Percentiles rank a stretch among this genome's conserved stretches.
Conservation (phyloP, 2,797 vertebrate genomes). For the Balearica regulorum region DNA sequence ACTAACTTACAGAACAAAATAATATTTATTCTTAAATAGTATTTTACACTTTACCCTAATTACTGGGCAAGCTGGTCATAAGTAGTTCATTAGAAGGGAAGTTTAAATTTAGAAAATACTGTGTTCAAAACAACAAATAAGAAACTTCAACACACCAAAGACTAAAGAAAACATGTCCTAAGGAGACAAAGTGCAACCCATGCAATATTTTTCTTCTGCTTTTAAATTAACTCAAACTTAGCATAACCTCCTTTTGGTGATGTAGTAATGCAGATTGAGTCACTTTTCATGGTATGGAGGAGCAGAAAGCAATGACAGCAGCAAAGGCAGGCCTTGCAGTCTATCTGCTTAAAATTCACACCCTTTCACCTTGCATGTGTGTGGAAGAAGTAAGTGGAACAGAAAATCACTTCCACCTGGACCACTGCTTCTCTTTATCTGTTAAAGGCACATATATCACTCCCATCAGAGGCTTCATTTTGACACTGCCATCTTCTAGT, state of each 20-base stretch:
- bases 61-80: neutral
- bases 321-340: constrained; percentile 81
- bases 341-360: constrained; percentile 88
- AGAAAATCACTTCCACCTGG: constrained; percentile 99
- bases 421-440: constrained; percentile 99
- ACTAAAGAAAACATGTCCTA: constrained; percentile 33
- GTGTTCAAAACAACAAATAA: neutral
- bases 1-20: neutral
- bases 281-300: constrained; percentile 80
- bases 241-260: constrained; percentile 51
- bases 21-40: constrained; percentile 13
- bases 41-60: constrained; percentile 18
- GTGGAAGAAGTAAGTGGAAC: constrained; percentile 86
- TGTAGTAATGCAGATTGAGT: constrained; percentile 69
- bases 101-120: neutral
- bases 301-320: constrained; percentile 84
- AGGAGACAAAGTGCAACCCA: constrained; percentile 71
- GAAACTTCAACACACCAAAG: neutral
- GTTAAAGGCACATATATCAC: constrained; percentile 99
- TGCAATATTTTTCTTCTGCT: constrained; percentile 66
- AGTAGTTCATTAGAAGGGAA: neutral
- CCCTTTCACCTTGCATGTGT: constrained; percentile 94
- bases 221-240: constrained; percentile 67
- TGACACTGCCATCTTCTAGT: constrained; percentile 96
- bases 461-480: constrained; percentile 99